These are phyloP conservation scores for Lacerta viridis DNA, from an alignment of 2,797 vertebrate genomes.

Conservation along the genomic window DNA sequence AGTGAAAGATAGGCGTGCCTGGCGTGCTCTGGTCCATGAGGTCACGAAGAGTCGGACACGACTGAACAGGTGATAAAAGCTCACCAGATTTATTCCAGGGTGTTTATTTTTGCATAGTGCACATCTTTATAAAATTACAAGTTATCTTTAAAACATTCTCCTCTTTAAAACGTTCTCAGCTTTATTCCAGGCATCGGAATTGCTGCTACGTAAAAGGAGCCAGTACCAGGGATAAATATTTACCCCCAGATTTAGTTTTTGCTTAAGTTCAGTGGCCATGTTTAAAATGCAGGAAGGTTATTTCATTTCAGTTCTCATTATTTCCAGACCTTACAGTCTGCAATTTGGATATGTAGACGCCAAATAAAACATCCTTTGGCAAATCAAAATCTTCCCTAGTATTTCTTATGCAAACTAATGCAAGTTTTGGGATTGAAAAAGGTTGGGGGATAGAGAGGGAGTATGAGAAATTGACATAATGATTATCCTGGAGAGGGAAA, in stretches of 20 bases:
- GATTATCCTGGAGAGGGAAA: not conserved
- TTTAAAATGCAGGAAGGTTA: slow-evolving; percentile 57
- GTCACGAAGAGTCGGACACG: no score
- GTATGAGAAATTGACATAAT: slow-evolving; percentile 21
- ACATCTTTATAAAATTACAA: not conserved
- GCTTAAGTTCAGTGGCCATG: slow-evolving; percentile 38
- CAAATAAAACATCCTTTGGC: slow-evolving; percentile 54
- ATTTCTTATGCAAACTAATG: slow-evolving; percentile 1
- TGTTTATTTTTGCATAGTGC: not conserved
- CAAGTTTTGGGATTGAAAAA: not conserved
- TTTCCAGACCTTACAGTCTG: slow-evolving; percentile 25
- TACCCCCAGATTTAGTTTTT: slow-evolving; percentile 14
- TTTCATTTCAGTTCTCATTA: slow-evolving; percentile 56
- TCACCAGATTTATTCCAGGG: not conserved
- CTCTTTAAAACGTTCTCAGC: not conserved
- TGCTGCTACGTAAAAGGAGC: slow-evolving; percentile 35
- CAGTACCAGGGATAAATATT: slow-evolving; percentile 40
- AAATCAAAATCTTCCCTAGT: slow-evolving; percentile 36
- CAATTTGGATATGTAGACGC: slow-evolving; percentile 46
- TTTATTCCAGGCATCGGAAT: not conserved
- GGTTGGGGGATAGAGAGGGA: slow-evolving; percentile 24
- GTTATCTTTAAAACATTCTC: slow-evolving; percentile 9
- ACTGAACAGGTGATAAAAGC: slow-evolving; percentile 12
- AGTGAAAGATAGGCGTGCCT: no score
- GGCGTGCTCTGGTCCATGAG: no score